Base-by-base conservation (phyloP, 1,140 invertebrate species). In the fruit fly (Drosophila melanogaster) region DNA sequence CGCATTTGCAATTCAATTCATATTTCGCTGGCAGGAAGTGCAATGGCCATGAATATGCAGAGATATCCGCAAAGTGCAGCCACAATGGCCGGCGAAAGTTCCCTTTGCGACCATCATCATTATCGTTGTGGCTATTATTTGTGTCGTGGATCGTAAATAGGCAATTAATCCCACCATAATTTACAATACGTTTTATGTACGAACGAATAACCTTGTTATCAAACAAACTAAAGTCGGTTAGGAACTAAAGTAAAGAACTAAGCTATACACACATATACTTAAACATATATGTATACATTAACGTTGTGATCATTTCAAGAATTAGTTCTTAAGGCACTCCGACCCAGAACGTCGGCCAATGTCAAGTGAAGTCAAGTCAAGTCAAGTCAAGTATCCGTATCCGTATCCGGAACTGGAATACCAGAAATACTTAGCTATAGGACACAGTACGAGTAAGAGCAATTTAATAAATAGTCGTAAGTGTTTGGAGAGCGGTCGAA, bases 141-240 rank as follows among this genome's bases (percentile, higher is more conserved):
- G 53, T 46, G 41, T 77, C 62, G 74, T 61, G 73, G 75, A 85
- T 90, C 62, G 84, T 87, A 87, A 72, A 84, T 87, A 84, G 89
- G 84, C 69, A 90, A 91, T 81, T 89, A 90, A 90, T 91, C 87
- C 87, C 87, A 90, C 84, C 87, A 90, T 91, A 91, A 85, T 90
- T 90, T 90, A 91, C 87, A 91, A 91, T 90, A 91, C 71, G 85
- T 76, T 81, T 85, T 62, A 86, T 70, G 78, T 77, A 77, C 60
- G 54, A 76, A 75, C 47, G 62, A 85, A 65, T 58, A 75, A 65
- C 62, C 54, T 78, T 79, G 69, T 79, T 76, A 78, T 64, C 58
- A 47, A 73, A 60, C 35, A 40, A 81, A 55, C 59, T 47, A 4
- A 71, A 49, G 35, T 50, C 71, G 53, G 43, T 55, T 59, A 75